These are phyloP conservation scores for Corynorhinus townsendii DNA, from an alignment of 2,113 vertebrate genomes.

Conservation along the genomic window DNA sequence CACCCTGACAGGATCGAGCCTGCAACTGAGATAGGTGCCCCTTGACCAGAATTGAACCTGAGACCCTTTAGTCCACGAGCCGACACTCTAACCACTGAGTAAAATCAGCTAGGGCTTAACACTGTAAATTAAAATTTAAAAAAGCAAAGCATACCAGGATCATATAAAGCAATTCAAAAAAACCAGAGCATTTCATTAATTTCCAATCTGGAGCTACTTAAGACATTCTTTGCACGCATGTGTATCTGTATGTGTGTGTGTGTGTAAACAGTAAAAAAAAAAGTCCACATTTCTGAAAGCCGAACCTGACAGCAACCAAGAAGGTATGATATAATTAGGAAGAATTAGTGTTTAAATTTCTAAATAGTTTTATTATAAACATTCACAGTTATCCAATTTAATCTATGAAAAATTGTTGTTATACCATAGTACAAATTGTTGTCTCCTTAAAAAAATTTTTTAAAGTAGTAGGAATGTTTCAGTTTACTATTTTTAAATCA, in stretches of 20 bases:
- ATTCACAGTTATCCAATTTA: not conserved
- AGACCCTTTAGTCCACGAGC: too few relatives aligned
- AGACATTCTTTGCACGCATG: not conserved
- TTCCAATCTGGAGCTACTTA: not conserved
- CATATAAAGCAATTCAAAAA: not conserved
- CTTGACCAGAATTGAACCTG: too few relatives aligned
- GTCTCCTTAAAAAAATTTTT: not conserved
- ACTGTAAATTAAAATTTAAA: not conserved
- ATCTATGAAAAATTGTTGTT: constrained; percentile 11
- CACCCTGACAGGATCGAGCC: too few relatives aligned
- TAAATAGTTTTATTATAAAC: not conserved
- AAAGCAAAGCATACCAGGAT: not conserved
- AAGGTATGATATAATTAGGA: not conserved
- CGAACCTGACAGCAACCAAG: not conserved
- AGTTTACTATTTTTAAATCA: not conserved
- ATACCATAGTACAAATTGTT: not conserved
- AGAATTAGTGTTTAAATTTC: not conserved
- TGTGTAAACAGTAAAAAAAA: not conserved
- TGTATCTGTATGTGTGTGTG: not conserved
- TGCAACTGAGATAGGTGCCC: too few relatives aligned
- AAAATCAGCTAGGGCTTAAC: not conserved
- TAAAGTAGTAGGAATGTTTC: not conserved
- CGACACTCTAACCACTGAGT: too few relatives aligned
- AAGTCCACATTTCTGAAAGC: not conserved
- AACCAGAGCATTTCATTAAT: not conserved